Evolutionary conservation across 2,888 invertebrate species (phyloP).

Genomic region (Strigamia maritima): DNA sequence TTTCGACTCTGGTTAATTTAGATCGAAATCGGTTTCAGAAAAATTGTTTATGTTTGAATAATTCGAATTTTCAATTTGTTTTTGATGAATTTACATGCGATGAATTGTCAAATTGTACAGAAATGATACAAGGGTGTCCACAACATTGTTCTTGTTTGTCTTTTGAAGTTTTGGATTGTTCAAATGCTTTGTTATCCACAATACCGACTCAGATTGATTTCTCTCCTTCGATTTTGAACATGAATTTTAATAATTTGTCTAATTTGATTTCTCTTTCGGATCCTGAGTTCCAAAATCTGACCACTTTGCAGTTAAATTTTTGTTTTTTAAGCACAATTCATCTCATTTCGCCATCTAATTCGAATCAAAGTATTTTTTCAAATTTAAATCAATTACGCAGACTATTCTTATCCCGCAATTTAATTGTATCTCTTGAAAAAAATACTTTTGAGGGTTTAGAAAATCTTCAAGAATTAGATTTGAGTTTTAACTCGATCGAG

Average conservation of each 20-base stretch:
- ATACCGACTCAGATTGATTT: neutral
- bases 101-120: neutral
- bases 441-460: slow-evolving; percentile 60
- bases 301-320: neutral
- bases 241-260: neutral
- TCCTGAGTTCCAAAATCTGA: slow-evolving; percentile 49
- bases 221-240: neutral
- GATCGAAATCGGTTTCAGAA: neutral
- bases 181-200: neutral
- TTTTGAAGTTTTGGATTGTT: neutral
- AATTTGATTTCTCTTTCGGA: slow-evolving; percentile 41
- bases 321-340: neutral
- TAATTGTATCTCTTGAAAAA: slow-evolving; percentile 58
- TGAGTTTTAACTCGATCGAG: slow-evolving; percentile 58
- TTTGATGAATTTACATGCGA: neutral
- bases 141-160: neutral
- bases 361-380: neutral
- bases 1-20: neutral
- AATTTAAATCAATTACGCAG: slow-evolving; percentile 42
- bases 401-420: slow-evolving; percentile 58
- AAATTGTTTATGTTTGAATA: neutral
- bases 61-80: neutral
- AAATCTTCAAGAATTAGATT: slow-evolving; percentile 59
- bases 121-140: neutral
- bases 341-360: neutral